phyloP scores from a whole-genome alignment of 64 coral and sea anemone species.

The Cladopsammia gracilis region DNA sequence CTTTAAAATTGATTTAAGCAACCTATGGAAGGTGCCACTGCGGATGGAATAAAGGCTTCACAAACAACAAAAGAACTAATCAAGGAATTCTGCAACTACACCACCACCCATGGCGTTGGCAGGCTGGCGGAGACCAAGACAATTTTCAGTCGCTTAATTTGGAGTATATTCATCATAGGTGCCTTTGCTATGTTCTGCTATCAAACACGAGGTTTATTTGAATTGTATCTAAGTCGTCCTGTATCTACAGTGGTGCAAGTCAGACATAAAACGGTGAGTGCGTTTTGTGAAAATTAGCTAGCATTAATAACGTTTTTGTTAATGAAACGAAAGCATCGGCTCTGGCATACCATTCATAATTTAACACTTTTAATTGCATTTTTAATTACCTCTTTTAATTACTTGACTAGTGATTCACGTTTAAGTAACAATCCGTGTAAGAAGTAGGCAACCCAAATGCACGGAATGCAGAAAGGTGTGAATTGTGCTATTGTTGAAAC shows the following conservation, averaged over 20 bases:
- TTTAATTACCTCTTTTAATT: too few species aligned
- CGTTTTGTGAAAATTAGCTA: not conserved
- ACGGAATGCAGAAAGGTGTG: too few species aligned
- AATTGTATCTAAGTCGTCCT: conserved; percentile 45
- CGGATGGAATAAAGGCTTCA: too few species aligned
- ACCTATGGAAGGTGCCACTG: not conserved
- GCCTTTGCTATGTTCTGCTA: conserved; percentile 55
- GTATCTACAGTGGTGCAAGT: conserved; percentile 53
- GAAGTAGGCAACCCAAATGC: too few species aligned
- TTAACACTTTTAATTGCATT: too few species aligned
- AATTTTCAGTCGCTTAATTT: conserved; percentile 30
- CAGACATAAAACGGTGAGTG: conserved; percentile 51
- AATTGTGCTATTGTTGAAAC: too few species aligned
- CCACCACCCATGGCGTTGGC: conserved; percentile 71
- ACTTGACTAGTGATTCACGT: too few species aligned
- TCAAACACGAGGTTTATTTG: conserved; percentile 43
- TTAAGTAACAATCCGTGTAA: too few species aligned
- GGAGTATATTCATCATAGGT: conserved; percentile 27
- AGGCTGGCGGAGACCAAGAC: conserved; percentile 51
- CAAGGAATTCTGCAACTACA: conserved; percentile 54
- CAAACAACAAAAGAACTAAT: conserved; percentile 12
- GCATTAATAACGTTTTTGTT: not conserved
- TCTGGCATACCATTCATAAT: too few species aligned
- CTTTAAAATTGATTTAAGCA: too few species aligned
- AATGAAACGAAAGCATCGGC: not conserved